Evolutionary conservation across 1,140 invertebrate genomes (phyloP).

Genomic region (Radopholus similis): DNA sequence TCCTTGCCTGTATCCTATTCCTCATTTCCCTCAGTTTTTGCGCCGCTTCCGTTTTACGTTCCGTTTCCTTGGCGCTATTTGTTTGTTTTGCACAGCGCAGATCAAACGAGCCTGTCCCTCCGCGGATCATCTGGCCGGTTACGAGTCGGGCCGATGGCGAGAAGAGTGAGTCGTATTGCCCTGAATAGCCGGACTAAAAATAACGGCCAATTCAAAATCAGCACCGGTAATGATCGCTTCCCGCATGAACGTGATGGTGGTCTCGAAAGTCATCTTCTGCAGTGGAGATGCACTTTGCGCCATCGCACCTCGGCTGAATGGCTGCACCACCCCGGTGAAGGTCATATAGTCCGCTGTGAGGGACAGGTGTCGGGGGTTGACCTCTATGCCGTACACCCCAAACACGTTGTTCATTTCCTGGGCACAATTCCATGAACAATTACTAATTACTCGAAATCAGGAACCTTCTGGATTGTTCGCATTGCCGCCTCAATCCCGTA

Average conservation of each 20-base stretch:
- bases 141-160: constrained; percentile 85
- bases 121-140: constrained; percentile 75
- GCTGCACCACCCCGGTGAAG: constrained; percentile 79
- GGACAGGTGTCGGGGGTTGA: constrained; percentile 85
- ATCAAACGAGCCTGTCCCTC: constrained; percentile 79
- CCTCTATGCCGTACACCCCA: constrained; percentile 87
- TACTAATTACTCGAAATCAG: not conserved
- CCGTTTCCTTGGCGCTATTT: not conserved
- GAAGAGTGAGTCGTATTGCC: constrained; percentile 71
- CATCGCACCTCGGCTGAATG: constrained; percentile 85
- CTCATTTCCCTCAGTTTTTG: too few relatives aligned
- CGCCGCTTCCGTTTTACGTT: not conserved
- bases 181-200: constrained; percentile 58
- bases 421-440: not conserved
- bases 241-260: constrained; percentile 79
- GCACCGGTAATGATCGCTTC: constrained; percentile 70
- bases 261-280: constrained; percentile 97
- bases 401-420: constrained; percentile 88
- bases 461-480: constrained; percentile 74
- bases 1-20: not conserved
- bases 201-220: constrained; percentile 7
- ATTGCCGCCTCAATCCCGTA: constrained; percentile 95
- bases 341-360: constrained; percentile 98
- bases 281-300: constrained; percentile 79
- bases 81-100: not conserved